phyloP scores from a whole-genome alignment of 2,113 vertebrate genomes.

The Ploceus nigricollis region DNA sequence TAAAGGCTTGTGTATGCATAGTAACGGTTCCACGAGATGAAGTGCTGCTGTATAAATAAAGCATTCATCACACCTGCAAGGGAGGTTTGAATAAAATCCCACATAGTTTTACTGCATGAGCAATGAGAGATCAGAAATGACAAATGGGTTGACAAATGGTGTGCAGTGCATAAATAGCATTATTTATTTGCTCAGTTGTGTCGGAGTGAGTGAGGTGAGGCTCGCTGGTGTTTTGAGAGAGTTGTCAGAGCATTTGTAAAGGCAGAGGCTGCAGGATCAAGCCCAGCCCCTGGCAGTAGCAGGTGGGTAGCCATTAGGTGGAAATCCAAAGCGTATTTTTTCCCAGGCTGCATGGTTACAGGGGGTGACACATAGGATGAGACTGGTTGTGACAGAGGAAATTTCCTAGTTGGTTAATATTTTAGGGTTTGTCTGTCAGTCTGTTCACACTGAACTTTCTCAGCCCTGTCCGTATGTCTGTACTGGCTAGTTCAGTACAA shows the following conservation, averaged over 20 bases:
- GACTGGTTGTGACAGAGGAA: neutral
- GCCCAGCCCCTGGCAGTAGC: neutral
- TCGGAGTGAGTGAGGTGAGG: neutral
- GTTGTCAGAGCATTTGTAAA: neutral
- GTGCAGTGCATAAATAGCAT: neutral
- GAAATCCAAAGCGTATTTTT: neutral
- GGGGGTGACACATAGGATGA: neutral
- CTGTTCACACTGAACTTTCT: neutral
- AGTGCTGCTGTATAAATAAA: conserved; percentile 13
- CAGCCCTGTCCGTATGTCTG: neutral
- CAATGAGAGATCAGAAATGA: conserved; percentile 1
- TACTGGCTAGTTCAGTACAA: neutral
- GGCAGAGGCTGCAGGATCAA: neutral
- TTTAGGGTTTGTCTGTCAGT: neutral
- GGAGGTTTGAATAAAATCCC: neutral
- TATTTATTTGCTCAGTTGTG: conserved; percentile 21
- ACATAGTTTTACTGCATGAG: neutral
- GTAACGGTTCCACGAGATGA: neutral
- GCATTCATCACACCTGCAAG: conserved; percentile 47
- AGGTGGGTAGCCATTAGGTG: neutral
- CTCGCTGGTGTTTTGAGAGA: neutral
- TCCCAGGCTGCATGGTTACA: accelerated
- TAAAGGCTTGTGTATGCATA: neutral
- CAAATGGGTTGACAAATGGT: conserved; percentile 39
- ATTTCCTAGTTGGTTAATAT: neutral